Conservation (phyloP, 2,888 invertebrate genomes). For the Adela reaumurella region DNA sequence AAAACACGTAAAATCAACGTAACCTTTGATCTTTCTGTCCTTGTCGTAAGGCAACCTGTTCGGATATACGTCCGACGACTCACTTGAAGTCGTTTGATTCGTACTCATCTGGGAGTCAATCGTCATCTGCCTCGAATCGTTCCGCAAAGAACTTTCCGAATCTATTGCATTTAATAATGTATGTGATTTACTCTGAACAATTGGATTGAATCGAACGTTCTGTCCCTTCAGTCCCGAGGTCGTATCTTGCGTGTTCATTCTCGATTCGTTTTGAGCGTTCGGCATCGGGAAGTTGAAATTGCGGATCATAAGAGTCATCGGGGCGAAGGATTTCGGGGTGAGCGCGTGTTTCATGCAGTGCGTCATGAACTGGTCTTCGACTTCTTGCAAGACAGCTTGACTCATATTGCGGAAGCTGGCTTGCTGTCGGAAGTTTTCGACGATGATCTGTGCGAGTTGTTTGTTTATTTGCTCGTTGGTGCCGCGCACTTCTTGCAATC, state of each 20-base stretch:
- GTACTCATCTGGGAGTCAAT: conserved; percentile 36
- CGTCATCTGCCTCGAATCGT: conserved; percentile 22
- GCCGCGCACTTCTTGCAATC: conserved; percentile 72
- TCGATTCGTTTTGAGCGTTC: conserved; percentile 41
- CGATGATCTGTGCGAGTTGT: conserved; percentile 73
- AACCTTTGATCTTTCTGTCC: conserved; percentile 68
- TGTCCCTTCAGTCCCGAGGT: conserved; percentile 30
- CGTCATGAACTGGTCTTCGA: conserved; percentile 79
- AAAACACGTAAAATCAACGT: conserved; percentile 83
- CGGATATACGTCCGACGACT: conserved; percentile 38
- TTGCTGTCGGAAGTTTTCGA: conserved; percentile 78
- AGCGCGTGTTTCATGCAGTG: conserved; percentile 60
- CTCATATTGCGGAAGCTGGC: conserved; percentile 77
- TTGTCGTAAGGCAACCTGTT: conserved; percentile 44
- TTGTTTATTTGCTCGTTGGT: conserved; percentile 75
- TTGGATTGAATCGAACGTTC: conserved; percentile 61
- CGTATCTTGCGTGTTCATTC: conserved; percentile 12
- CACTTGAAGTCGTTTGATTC: conserved; percentile 30
- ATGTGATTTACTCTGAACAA: conserved; percentile 51
- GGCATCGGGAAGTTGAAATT: conserved; percentile 82
- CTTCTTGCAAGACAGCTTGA: conserved; percentile 80
- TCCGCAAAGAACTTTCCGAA: conserved; percentile 33
- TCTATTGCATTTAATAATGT: conserved; percentile 40
- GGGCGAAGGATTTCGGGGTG: conserved; percentile 65
- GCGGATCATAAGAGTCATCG: conserved; percentile 79